These are phyloP conservation scores for Pectinophora gossypiella DNA, from an alignment of 1,140 invertebrate genomes.

Conservation along the genomic window DNA sequence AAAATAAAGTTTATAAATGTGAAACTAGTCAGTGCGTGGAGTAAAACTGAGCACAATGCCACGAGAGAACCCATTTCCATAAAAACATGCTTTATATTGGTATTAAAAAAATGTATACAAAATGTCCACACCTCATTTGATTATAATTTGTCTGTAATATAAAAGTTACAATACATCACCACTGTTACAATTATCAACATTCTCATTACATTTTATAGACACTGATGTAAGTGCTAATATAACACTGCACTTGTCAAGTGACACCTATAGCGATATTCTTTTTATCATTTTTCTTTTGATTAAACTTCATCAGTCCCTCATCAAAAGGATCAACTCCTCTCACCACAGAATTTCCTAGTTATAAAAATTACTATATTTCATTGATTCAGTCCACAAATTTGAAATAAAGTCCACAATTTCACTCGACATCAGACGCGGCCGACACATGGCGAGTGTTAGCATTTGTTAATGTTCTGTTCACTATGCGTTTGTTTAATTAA, in stretches of 20 bases:
- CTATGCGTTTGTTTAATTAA: conserved; percentile 65
- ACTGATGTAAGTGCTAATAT: conserved; percentile 36
- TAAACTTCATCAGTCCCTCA: conserved; percentile 48
- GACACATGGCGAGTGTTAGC: conserved; percentile 43
- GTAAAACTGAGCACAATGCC: conserved; percentile 34
- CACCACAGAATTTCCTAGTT: conserved; percentile 70
- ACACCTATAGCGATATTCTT: conserved; percentile 30
- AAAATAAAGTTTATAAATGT: background rate
- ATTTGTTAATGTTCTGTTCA: conserved; percentile 65
- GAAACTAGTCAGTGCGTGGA: background rate
- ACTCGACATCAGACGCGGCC: conserved; percentile 40
- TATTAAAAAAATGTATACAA: conserved; percentile 69
- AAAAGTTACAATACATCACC: conserved; percentile 59
- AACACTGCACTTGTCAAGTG: conserved; percentile 50
- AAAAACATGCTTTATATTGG: conserved; percentile 32
- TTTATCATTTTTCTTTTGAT: conserved; percentile 21
- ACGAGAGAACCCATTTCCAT: conserved; percentile 57
- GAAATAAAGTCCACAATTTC: conserved; percentile 70
- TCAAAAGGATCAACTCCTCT: conserved; percentile 65
- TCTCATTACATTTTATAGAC: conserved; percentile 35
- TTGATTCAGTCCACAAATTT: conserved; percentile 72
- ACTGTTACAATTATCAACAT: conserved; percentile 37
- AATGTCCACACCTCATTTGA: conserved; percentile 62
- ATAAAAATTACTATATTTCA: conserved; percentile 69
- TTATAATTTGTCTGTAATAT: conserved; percentile 60